Evolutionary conservation across 1,140 invertebrate genomes (phyloP).

Genomic region (Tribolium castaneum): DNA sequence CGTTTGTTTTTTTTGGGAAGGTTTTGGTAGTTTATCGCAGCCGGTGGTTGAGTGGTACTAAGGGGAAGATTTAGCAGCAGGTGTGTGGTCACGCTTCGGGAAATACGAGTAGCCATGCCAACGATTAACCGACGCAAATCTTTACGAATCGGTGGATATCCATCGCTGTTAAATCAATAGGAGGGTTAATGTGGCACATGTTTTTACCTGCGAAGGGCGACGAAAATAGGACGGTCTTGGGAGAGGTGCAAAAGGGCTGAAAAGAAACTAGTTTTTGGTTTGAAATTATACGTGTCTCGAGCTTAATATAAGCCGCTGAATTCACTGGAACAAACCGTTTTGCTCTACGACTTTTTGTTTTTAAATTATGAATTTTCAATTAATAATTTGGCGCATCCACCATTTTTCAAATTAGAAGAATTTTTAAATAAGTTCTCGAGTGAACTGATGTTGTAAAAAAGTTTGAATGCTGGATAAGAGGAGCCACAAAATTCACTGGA

Average conservation of each 20-base stretch:
- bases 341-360: no score
- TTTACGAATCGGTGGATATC: conserved; percentile 44
- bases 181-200: conserved; percentile 13
- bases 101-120: conserved; percentile 50
- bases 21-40: neutral
- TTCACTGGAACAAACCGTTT: no score
- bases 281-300: no score
- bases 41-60: conserved; percentile 23
- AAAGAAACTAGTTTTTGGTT: neutral
- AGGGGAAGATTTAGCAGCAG: conserved; percentile 12
- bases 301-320: no score
- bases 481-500: no score
- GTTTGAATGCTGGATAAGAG: no score
- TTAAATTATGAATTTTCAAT: no score
- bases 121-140: conserved; percentile 51
- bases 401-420: no score
- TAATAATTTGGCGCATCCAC: no score
- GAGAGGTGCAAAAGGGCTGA: neutral
- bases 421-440: no score
- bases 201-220: neutral
- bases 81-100: conserved; percentile 36
- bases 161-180: conserved; percentile 34
- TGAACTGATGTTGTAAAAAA: no score
- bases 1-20: neutral
- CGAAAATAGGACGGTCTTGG: conserved; percentile 4